These are phyloP conservation scores for Dallia pectoralis DNA, from an alignment of 2,797 vertebrate genomes.

Conservation along the genomic window DNA sequence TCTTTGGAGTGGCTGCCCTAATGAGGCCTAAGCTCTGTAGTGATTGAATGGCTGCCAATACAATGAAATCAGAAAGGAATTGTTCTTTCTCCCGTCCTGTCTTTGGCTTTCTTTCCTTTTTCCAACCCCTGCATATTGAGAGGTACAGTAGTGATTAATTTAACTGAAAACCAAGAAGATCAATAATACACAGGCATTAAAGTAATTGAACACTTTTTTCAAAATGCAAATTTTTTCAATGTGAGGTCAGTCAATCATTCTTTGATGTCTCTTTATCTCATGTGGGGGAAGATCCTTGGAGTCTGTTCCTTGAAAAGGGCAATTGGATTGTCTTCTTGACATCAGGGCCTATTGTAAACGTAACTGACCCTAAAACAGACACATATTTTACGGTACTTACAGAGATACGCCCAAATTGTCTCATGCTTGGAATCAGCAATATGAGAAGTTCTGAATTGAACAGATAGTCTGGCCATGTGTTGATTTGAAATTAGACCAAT, in stretches of 20 bases:
- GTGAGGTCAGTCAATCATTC: conserved; percentile 26
- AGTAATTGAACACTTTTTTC: conserved; percentile 46
- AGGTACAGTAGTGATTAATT: conserved; percentile 39
- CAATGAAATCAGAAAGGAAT: conserved; percentile 49
- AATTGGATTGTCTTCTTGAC: not conserved
- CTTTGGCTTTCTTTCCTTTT: conserved; percentile 38
- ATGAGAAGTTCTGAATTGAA: not conserved
- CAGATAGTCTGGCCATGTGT: not conserved
- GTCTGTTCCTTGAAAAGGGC: not conserved
- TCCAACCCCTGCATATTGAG: conserved; percentile 49
- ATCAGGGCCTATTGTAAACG: not conserved
- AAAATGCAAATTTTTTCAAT: conserved; percentile 44
- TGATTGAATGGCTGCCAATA: conserved; percentile 50
- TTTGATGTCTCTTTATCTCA: conserved; percentile 20
- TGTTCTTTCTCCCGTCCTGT: conserved; percentile 41
- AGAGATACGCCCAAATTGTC: not conserved
- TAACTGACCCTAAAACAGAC: not conserved
- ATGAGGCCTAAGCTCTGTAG: conserved; percentile 35
- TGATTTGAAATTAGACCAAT: not conserved
- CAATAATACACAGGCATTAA: conserved; percentile 48
- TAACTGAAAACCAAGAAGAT: conserved; percentile 50
- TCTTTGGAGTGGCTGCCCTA: conserved; percentile 40
- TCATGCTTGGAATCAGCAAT: not conserved
- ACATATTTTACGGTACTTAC: not conserved
- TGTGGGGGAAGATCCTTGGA: conserved; percentile 16